Evolutionary conservation across 2,113 vertebrate species (phyloP), one percentile per base, ranked within the genome.

Genomic region (Phrynocephalus versicolor): DNA sequence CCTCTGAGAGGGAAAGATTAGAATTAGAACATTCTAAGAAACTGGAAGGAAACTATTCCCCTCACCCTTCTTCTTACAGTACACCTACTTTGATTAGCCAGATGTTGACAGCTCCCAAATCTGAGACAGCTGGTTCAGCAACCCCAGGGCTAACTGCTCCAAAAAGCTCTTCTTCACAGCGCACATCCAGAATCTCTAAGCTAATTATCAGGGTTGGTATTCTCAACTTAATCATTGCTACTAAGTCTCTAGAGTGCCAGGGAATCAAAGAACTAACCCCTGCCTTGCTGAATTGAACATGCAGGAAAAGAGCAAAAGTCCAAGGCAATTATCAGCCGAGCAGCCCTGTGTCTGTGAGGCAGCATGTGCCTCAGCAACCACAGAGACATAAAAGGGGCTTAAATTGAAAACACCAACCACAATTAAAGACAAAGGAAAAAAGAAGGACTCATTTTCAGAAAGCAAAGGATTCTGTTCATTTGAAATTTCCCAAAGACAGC

Each of bases 121-220:
- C 67, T 88, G 77, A 96, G 93, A 92, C 95, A 96, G 94, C 94
- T 95, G 91, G 94, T 94, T 94, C 94, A 72, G 77, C 82, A 94
- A 23, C 33, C 91, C 93, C 86, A 94, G 93, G 93, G 93, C 90
- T 91, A 94, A 92, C 89, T 93, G 92, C 88, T 95, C 90, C 83
- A 89, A 93, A 95, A 95, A 88, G 84, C 90, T 87, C 89, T 83
- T 91, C 79, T 93, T 90, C 86, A 55, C 87, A 93, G 92, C 88
- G 91, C 83, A 95, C 90, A 94, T 94, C 95, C 93, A 94, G 96
- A 96, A 94, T 96, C 94, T 96, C 96, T 91, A 87, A 96, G 94
- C 95, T 96, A 97, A 97, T 97, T 96, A 97, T 95, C 94, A 93
- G 94, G 92, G 92, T 88, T 96, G 93, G 89, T 94, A 96, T 96